phyloP scores from a whole-genome alignment of 2,113 vertebrate genomes.

The Zonotrichia leucophrys region DNA sequence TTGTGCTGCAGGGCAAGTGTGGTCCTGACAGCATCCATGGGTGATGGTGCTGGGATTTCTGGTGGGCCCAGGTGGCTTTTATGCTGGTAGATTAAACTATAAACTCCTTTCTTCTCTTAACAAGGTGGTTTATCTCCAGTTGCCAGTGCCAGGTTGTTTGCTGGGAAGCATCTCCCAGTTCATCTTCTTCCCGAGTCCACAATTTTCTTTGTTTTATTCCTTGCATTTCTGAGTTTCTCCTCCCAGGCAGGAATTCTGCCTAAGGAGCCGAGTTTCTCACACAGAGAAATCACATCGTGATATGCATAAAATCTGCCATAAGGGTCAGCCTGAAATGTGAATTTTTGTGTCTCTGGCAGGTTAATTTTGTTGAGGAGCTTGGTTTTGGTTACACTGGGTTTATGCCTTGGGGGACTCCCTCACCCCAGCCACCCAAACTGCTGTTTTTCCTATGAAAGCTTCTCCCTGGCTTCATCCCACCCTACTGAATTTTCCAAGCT shows the following conservation, averaged over 20 bases:
- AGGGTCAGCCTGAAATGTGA: neutral
- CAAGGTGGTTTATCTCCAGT: neutral
- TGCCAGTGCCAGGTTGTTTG: neutral
- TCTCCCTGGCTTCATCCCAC: neutral
- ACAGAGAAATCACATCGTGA: rapidly evolving
- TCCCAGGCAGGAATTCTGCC: neutral
- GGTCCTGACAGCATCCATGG: rapidly evolving
- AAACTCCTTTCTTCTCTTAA: neutral
- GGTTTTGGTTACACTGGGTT: neutral
- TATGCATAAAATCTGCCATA: rapidly evolving
- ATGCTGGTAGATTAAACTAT: neutral
- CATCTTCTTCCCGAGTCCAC: neutral
- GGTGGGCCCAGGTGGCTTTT: neutral
- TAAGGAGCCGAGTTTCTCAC: neutral
- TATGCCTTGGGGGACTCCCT: rapidly evolving
- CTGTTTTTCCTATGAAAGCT: rapidly evolving
- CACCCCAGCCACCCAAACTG: neutral
- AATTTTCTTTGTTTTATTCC: neutral
- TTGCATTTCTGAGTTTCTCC: neutral
- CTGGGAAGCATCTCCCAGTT: neutral
- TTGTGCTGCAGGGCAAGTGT: rapidly evolving
- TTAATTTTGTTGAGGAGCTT: neutral
- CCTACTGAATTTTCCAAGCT: neutral
- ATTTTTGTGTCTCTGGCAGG: neutral
- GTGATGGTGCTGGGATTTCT: neutral